A percentile compares a stretch with the other conserved stretches of the same genome.
Conservation (phyloP, 2,113 vertebrate species). For the Cisticola juncidis region DNA sequence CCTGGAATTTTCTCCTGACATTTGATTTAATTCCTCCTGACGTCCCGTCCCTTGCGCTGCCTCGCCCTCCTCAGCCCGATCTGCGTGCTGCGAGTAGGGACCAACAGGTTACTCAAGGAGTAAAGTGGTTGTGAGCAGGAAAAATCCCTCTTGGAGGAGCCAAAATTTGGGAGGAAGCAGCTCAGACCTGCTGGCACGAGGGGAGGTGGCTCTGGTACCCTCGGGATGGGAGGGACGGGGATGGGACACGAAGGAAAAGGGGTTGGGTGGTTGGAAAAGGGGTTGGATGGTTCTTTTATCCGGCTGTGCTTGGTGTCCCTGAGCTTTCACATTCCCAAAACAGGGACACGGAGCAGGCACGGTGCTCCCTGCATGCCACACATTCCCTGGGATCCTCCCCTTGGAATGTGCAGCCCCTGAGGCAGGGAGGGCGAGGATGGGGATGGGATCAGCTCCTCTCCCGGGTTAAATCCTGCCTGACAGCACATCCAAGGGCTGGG, state of each 20-base stretch:
- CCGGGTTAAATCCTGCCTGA: fast-evolving
- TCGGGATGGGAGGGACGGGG: fast-evolving
- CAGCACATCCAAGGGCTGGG: background rate
- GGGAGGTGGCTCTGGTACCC: background rate
- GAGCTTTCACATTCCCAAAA: background rate
- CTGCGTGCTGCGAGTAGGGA: background rate
- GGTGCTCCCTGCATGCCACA: fast-evolving
- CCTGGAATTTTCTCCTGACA: conserved; percentile 16
- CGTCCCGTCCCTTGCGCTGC: background rate
- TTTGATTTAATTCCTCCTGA: conserved; percentile 46
- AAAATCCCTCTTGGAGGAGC: background rate
- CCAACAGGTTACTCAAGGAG: background rate
- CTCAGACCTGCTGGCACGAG: background rate
- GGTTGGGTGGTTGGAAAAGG: background rate
- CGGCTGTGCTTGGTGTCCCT: fast-evolving
- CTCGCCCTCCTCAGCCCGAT: background rate
- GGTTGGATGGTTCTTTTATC: background rate
- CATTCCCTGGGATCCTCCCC: background rate
- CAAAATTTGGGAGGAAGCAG: background rate
- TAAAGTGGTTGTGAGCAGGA: background rate
- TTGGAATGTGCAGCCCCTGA: background rate
- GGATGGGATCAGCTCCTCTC: background rate
- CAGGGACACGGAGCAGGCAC: fast-evolving
- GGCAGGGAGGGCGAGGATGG: fast-evolving
- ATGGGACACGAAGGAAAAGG: background rate